Base-by-base conservation (phyloP, 2,888 invertebrate genomes). In the Aradus depressus region DNA sequence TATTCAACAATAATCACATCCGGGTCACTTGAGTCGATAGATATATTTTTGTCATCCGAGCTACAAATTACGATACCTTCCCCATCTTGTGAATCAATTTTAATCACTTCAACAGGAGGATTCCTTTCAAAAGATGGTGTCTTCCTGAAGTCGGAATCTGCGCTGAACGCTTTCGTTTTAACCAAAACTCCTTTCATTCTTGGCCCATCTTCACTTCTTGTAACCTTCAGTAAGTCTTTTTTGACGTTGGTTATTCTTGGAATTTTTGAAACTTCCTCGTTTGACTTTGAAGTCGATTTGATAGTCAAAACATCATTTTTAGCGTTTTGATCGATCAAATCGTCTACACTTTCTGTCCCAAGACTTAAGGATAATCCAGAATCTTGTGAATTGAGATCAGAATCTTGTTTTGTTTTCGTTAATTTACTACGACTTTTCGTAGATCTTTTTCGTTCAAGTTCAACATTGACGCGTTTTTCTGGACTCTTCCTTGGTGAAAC, bases 1-100 rank as follows among this genome's bases (percentile, higher is more conserved):
- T 62, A 62, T 32, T 62, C 62, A 39, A 63, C 60, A 42, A 62
- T 61, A 19, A 62, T 60, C 5, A 62, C 61, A 50, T 60, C 60
- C 5, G 60, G 60, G 47, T 60, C 58, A 38, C 55, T 51, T 10
- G 56, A 56, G 26, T 60, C 60, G n/a, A 58, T 50, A 8, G 58
- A 58, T n/a, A 57, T 55, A 32, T 57, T 53, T 50, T 59, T 59
- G 31, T 58, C 58, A 50, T 56, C 55, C 8, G 56, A 52, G 43
- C 59, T 59, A 44, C 60, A 57, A 38, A 56, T 57, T 25, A 60
- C 60, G 21, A 59, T 52, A 21, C 59, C 59, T 38, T 59, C 59
- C 3, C 57, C 57, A 49, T 56, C 58, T 22, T 58, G 54, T 1
- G 59, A 56, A 19, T 61, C 61, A 44, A 62, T 62, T 56, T 62